Percentiles rank a stretch among this genome's conserved stretches.
Conservation (phyloP, 2,888 invertebrate genomes). For the Linnaemya tessellans region DNA sequence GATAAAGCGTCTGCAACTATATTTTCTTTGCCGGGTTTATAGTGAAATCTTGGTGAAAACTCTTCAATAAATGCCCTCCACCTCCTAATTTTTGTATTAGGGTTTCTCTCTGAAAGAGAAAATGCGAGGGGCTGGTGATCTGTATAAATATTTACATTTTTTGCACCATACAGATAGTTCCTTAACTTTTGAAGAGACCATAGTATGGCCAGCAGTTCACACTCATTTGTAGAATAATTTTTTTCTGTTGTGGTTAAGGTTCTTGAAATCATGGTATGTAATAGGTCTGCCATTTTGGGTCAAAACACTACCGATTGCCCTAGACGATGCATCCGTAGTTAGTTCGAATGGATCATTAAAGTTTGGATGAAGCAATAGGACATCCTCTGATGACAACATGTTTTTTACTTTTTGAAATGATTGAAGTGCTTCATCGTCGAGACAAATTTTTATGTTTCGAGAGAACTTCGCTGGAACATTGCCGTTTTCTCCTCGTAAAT, state of each 20-base stretch:
- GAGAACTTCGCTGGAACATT: conserved; percentile 1
- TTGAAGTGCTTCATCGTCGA: neutral
- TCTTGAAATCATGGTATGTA: too few relatives aligned
- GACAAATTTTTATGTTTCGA: conserved; percentile 14
- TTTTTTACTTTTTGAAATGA: conserved; percentile 10
- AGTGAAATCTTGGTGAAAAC: conserved; percentile 36
- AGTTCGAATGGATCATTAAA: too few relatives aligned
- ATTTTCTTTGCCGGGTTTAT: too few relatives aligned
- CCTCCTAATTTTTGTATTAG: conserved; percentile 4
- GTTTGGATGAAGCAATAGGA: too few relatives aligned
- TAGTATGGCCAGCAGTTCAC: conserved; percentile 18
- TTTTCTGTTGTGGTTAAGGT: conserved; percentile 18
- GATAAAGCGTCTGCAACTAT: conserved; percentile 39
- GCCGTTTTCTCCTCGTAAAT: conserved; percentile 10
- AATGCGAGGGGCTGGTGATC: conserved; percentile 18
- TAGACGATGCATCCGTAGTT: too few relatives aligned
- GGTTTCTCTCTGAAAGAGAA: conserved; percentile 14
- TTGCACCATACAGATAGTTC: conserved; percentile 21
- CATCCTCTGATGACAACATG: conserved; percentile 19
- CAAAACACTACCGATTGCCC: too few relatives aligned
- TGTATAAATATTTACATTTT: conserved; percentile 20
- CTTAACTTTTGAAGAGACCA: conserved; percentile 26
- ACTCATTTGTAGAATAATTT: conserved; percentile 26
- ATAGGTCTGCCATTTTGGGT: too few relatives aligned
- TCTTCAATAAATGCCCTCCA: conserved; percentile 17